Conservation (phyloP, 2,113 vertebrate species). For the Sinocyclocheilus rhinocerous region DNA sequence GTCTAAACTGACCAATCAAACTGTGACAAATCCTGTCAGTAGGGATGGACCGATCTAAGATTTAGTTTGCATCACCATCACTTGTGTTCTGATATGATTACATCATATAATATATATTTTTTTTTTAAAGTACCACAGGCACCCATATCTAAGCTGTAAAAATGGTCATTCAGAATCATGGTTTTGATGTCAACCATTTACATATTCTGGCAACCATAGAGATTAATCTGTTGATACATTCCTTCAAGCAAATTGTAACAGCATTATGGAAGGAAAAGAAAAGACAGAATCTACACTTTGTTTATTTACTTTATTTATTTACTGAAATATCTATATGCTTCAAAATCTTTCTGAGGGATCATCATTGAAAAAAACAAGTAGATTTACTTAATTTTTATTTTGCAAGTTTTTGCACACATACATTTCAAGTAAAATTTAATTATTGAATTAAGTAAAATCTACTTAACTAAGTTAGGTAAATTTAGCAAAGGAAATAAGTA, state of each 20-base stretch:
- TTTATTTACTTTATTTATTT: too few species aligned
- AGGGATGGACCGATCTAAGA: background rate
- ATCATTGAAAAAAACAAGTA: too few species aligned
- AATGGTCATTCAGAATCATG: background rate
- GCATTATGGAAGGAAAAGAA: background rate
- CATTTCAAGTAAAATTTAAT: too few species aligned
- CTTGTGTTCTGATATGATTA: background rate
- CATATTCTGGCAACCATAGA: too few species aligned
- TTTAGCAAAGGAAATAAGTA: too few species aligned
- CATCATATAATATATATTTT: background rate
- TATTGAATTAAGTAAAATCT: too few species aligned
- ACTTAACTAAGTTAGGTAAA: too few species aligned
- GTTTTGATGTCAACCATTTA: background rate
- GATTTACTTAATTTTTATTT: too few species aligned
- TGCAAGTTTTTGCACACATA: too few species aligned
- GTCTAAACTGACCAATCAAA: constrained; percentile 2
- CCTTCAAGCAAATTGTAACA: background rate
- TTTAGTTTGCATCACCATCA: background rate
- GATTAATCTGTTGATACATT: too few species aligned
- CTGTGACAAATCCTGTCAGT: background rate
- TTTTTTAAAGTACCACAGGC: background rate
- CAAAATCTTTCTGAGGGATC: too few species aligned
- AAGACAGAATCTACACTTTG: background rate
- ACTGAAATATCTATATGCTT: too few species aligned
- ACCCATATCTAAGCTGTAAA: background rate